phyloP scores from a whole-genome alignment of 2,113 vertebrate genomes.

The Coregonus clupeaformis region DNA sequence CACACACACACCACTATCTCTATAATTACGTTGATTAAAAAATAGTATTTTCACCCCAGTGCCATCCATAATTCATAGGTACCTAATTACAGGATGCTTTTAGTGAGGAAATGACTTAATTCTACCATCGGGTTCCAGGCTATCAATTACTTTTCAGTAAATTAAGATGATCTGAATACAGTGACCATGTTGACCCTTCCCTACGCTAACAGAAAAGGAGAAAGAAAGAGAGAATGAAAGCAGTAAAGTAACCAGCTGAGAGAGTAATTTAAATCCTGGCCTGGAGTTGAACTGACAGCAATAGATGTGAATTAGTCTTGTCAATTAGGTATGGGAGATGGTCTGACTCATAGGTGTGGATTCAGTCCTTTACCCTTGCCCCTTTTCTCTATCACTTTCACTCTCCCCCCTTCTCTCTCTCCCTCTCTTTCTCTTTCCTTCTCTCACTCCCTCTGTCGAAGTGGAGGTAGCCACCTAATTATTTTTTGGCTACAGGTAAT shows the following conservation, averaged over 20 bases:
- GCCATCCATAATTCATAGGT: conserved; percentile 55
- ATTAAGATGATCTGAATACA: conserved; percentile 52
- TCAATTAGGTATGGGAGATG: neutral
- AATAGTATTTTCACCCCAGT: conserved; percentile 45
- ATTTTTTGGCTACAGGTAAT: conserved; percentile 47
- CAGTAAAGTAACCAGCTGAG: neutral
- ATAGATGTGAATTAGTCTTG: conserved; percentile 3
- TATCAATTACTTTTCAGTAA: conserved; percentile 55
- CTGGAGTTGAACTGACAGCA: conserved; percentile 2
- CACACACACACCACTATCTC: neutral
- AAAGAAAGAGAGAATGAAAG: neutral
- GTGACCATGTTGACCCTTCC: conserved; percentile 41
- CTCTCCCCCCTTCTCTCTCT: neutral
- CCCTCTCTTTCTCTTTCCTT: neutral
- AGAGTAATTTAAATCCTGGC: neutral
- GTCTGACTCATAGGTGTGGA: neutral
- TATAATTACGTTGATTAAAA: conserved; percentile 49
- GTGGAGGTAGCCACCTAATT: conserved; percentile 30
- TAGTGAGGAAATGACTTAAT: conserved; percentile 45
- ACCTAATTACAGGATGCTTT: conserved; percentile 52
- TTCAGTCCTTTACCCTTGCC: neutral
- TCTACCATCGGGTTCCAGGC: conserved; percentile 40
- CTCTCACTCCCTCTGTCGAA: conserved; percentile 1
- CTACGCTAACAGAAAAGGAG: neutral
- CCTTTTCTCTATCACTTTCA: neutral